Conservation (phyloP, 2,888 invertebrate genomes). For the Epiblema foenella region DNA sequence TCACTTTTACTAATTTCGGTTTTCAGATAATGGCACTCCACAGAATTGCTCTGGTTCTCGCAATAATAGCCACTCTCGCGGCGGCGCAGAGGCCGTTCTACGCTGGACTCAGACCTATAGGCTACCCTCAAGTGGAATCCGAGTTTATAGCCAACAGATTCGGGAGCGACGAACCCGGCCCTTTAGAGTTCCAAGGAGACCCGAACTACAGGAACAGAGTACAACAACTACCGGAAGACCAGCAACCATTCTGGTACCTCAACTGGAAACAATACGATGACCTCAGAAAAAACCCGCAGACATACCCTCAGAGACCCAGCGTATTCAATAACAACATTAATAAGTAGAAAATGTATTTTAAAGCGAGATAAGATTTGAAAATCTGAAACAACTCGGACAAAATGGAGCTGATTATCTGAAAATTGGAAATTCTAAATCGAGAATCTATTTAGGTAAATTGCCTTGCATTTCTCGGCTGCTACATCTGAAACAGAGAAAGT, state of each 20-base stretch:
- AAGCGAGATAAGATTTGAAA: constrained; percentile 5
- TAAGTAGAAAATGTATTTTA: constrained; percentile 11
- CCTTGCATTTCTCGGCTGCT: constrained; percentile 18
- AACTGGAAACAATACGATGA: constrained; percentile 87
- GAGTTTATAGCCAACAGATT: constrained; percentile 77
- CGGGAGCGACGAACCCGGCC: constrained; percentile 75
- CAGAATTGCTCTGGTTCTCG: constrained; percentile 58
- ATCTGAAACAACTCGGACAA: neutral
- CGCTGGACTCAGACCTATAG: constrained; percentile 85
- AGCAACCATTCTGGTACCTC: constrained; percentile 88
- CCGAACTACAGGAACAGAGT: constrained; percentile 82
- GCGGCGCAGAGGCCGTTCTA: constrained; percentile 87
- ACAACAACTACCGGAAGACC: constrained; percentile 84
- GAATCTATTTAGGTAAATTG: constrained; percentile 31
- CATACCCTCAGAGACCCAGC: constrained; percentile 64
- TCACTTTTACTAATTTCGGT: constrained; percentile 18
- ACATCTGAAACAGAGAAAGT: constrained; percentile 11
- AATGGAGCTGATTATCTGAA: constrained; percentile 19
- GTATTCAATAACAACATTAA: constrained; percentile 49
- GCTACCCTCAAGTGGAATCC: constrained; percentile 84
- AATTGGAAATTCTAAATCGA: constrained; percentile 9
- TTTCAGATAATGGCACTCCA: constrained; percentile 58
- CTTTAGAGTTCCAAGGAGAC: constrained; percentile 86
- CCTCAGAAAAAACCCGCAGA: constrained; percentile 70
- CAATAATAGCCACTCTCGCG: constrained; percentile 57